Base-by-base conservation (phyloP, 2,797 vertebrate species). In the Echeneis naucrates region DNA sequence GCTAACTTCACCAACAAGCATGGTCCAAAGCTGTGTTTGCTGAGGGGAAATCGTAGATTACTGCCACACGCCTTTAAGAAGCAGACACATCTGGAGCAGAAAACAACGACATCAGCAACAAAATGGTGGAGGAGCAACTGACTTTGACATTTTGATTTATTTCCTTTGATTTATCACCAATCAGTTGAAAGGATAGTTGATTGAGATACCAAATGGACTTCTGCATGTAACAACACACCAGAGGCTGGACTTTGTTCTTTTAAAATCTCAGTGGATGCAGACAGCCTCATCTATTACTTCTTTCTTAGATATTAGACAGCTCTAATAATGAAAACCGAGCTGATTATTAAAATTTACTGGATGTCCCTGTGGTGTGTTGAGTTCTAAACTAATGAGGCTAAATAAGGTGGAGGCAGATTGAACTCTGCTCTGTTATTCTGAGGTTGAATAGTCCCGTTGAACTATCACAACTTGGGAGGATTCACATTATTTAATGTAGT, bases 291-390 rank as follows among this genome's bases (percentile, higher is more conserved):
- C n/a, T 48, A 55, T 66, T 66, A 53, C 12, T 26, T 26, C 26
- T 13, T 69, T 35, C 30, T 19, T 45, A 19, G 35, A 23, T 48
- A 33, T 61, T 21, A n/a, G 57, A 48, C 19, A 19, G 24, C 27
- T 60, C n/a, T 60, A 33, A 68, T 53, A 65, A 79, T 78, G 21
- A 66, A 67, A 77, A 76, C 17, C 2, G 24, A 57, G 61, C 54
- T 32, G 59, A 64, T 75, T 72, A 69, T 83, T 74, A 75, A 76
- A 77, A 61, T 81, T 61, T 8, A 70, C 51, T 37, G 68, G 27
- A 58, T 72, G 52, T 63, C 80, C 60, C 37, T 69, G 21, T 75
- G 82, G 69, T 52, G 56, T 44, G 23, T 61, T 67, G 30, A 44
- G 67, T 57, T 48, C 68, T 47, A 2, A 60, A 47, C 17, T 75